These are phyloP conservation scores for Threskiornis aethiopicus DNA, from an alignment of 2,797 vertebrate genomes.

Conservation along the genomic window DNA sequence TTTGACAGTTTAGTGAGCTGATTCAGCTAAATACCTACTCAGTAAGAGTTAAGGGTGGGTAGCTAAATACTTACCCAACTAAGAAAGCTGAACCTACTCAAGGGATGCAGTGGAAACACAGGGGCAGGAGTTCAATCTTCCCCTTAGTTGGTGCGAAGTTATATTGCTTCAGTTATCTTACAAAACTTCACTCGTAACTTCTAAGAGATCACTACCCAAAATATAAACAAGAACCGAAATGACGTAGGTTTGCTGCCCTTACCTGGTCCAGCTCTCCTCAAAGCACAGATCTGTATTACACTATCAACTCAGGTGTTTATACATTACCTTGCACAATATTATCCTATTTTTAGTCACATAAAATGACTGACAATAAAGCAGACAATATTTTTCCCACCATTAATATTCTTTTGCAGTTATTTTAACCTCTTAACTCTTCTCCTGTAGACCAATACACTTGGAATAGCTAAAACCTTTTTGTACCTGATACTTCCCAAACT, in stretches of 20 bases:
- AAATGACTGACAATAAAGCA: not conserved
- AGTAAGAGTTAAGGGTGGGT: not conserved
- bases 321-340: not conserved
- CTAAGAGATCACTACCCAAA: not conserved
- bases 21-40: not conserved
- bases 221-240: not conserved
- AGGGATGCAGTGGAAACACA: not conserved
- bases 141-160: not conserved
- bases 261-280: not conserved
- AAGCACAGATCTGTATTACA: not conserved
- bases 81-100: not conserved
- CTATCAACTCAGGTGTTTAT: not conserved
- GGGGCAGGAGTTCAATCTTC: not conserved
- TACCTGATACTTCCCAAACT: not conserved
- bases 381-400: not conserved
- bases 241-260: not conserved
- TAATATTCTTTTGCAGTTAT: not conserved
- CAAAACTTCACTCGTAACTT: not conserved
- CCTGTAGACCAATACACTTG: not conserved
- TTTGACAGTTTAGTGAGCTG: not conserved
- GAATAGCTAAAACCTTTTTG: not conserved
- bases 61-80: not conserved
- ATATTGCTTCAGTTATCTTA: not conserved
- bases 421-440: not conserved
- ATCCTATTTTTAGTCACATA: not conserved